Evolutionary conservation across 2,113 vertebrate species (phyloP), one percentile per base, ranked within the genome.

Genomic region (Etia nguti): DNA sequence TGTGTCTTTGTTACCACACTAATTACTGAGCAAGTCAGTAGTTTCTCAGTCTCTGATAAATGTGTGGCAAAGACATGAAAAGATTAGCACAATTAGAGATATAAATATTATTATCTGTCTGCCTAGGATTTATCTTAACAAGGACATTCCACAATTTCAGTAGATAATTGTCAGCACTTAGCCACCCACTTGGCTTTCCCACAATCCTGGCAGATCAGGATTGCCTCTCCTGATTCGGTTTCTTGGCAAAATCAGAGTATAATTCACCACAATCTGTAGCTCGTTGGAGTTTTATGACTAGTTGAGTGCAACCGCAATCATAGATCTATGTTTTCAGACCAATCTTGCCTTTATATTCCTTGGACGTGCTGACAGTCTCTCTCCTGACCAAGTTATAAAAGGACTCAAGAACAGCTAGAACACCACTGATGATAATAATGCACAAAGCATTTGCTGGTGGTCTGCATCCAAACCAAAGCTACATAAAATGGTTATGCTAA

Each of bases 121-220:
- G 12, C 41, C 8, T 43, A 75, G 24, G 46, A 80, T 84, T 29
- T 13, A 52, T 68, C 60, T 43, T 36, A 62, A 86, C 38, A 55
- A 83, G 75, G 55, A 79, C 9, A 48, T 81, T 88, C 46, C 22
- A 80, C 22, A 52, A 48, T 83, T 80, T 83, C 50, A 84, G 68
- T 36, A 24, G 43, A 82, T 88, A 16, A 88, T 90, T 85, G 84
- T 56, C 79, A 90, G 43, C 81, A 79, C 59, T 94, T 88, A 80
- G 82, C 90, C 92, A 80, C 89, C 90, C 90, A 92, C 81, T 91
- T 87, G 82, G 88, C 56, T 90, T 85, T 86, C 87, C 82, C 87
- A 90, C 55, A 85, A 48, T 80, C 70, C 87, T 88, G 79, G 81
- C 57, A 87, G 59, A 86, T 41, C 75, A 70, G 77, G 38, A 86